Evolutionary conservation across 1,140 invertebrate genomes (phyloP).

Genomic region (Euura lappo): DNA sequence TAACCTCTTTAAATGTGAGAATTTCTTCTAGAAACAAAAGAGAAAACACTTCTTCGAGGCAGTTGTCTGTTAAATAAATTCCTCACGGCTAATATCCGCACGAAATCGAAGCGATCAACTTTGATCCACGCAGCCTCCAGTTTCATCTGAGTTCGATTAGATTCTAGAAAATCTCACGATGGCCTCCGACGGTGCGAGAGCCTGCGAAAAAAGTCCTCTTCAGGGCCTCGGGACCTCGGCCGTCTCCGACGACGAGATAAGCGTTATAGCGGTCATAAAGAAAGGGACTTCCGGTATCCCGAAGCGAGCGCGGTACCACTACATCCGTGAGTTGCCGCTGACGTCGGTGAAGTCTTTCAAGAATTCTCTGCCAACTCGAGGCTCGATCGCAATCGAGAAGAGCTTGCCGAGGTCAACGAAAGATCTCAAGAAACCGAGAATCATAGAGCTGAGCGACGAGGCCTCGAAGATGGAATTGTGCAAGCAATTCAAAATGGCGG

Average conservation of each 20-base stretch:
- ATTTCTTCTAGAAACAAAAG: too few species aligned
- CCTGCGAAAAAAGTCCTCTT: not conserved
- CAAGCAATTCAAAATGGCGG: slow-evolving; percentile 25
- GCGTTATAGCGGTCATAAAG: slow-evolving; percentile 10
- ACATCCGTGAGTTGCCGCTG: not conserved
- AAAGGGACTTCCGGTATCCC: not conserved
- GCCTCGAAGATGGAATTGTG: slow-evolving; percentile 37
- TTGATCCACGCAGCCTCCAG: too few species aligned
- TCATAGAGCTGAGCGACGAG: slow-evolving; percentile 37
- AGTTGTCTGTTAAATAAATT: too few species aligned
- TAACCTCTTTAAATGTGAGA: too few species aligned
- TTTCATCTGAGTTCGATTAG: too few species aligned
- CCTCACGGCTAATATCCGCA: too few species aligned
- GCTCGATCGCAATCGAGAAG: too few species aligned
- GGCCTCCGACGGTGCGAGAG: not conserved
- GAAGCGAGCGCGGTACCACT: not conserved
- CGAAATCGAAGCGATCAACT: too few species aligned
- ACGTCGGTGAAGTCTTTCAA: not conserved
- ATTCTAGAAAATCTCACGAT: not conserved
- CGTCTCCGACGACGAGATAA: slow-evolving; percentile 5
- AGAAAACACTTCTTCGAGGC: too few species aligned
- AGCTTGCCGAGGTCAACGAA: too few species aligned
- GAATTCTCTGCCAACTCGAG: not conserved
- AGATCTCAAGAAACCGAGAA: slow-evolving; percentile 10
- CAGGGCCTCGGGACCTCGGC: not conserved